These are phyloP conservation scores for Phalacrocorax carbo DNA, from an alignment of 2,113 vertebrate species.

Conservation along the genomic window DNA sequence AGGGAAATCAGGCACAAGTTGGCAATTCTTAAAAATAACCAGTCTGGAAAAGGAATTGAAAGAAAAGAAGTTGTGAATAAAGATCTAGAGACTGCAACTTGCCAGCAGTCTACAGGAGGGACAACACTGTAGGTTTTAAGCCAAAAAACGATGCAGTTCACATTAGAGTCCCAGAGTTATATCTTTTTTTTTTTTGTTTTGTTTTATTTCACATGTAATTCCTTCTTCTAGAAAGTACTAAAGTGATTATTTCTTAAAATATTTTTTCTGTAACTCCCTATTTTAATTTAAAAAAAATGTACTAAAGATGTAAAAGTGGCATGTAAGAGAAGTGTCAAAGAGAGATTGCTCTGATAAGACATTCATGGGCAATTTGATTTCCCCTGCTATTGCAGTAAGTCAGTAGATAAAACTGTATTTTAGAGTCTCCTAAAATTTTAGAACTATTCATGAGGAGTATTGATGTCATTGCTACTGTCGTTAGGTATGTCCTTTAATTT, in stretches of 20 bases:
- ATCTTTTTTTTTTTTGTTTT: not conserved
- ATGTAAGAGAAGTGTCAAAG: conserved; percentile 23
- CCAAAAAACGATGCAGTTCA: not conserved
- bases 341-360: conserved; percentile 44
- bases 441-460: conserved; percentile 7
- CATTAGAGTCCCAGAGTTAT: not conserved
- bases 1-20: not conserved
- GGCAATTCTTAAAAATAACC: not conserved
- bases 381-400: conserved; percentile 14
- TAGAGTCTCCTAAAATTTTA: conserved; percentile 60
- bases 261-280: not conserved
- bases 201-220: not conserved
- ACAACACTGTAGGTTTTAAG: not conserved
- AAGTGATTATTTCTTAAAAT: conserved; percentile 12
- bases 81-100: not conserved
- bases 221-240: not conserved
- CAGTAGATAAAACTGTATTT: conserved; percentile 48
- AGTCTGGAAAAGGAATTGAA: not conserved
- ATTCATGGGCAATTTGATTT: conserved; percentile 47
- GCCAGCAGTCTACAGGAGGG: not conserved
- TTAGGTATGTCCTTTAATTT: conserved; percentile 31
- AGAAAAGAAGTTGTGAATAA: not conserved
- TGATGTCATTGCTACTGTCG: not conserved
- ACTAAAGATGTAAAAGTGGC: not conserved
- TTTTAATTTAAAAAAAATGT: not conserved